Percentiles rank a stretch among this genome's conserved stretches.
These are phyloP conservation scores for Phyllopteryx taeniolatus DNA, from an alignment of 2,113 vertebrate species.

Conservation along the genomic window DNA sequence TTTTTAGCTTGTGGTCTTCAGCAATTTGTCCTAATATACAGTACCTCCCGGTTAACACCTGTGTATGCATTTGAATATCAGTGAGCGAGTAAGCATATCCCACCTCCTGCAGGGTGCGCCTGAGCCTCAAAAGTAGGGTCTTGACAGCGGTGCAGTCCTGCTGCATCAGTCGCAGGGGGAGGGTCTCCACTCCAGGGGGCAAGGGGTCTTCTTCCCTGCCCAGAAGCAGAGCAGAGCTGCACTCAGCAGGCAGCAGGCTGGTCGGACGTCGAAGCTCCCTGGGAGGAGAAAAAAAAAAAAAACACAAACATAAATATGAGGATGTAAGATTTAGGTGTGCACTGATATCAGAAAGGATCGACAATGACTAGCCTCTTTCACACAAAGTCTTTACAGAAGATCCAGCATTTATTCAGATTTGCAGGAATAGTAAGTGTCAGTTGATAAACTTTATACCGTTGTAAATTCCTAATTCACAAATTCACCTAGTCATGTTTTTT, in stretches of 20 bases:
- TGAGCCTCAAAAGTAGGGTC: conserved; percentile 89
- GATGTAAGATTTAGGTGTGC: neutral
- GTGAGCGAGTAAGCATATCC: conserved; percentile 16
- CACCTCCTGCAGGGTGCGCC: conserved; percentile 94
- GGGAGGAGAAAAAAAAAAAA: conserved; percentile 3
- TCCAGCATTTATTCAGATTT: neutral
- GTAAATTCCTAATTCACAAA: too few species aligned
- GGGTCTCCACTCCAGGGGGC: conserved; percentile 79
- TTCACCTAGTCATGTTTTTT: too few species aligned
- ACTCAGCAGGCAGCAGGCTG: conserved; percentile 73
- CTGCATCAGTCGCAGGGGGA: conserved; percentile 90
- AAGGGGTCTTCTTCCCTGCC: conserved; percentile 79
- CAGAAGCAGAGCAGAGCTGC: conserved; percentile 64
- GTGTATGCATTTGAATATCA: neutral
- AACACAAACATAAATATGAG: neutral
- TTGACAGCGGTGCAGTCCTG: conserved; percentile 96
- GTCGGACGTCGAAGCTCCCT: conserved; percentile 66
- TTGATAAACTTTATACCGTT: too few species aligned
- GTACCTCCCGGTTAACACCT: neutral
- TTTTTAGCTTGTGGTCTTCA: neutral
- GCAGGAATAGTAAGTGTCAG: too few species aligned
- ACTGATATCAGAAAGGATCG: neutral
- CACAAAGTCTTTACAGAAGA: neutral
- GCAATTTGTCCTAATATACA: neutral
- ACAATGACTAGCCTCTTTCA: neutral